Evolutionary conservation across 2,113 vertebrate species (phyloP).

Genomic region (Origma solitaria): DNA sequence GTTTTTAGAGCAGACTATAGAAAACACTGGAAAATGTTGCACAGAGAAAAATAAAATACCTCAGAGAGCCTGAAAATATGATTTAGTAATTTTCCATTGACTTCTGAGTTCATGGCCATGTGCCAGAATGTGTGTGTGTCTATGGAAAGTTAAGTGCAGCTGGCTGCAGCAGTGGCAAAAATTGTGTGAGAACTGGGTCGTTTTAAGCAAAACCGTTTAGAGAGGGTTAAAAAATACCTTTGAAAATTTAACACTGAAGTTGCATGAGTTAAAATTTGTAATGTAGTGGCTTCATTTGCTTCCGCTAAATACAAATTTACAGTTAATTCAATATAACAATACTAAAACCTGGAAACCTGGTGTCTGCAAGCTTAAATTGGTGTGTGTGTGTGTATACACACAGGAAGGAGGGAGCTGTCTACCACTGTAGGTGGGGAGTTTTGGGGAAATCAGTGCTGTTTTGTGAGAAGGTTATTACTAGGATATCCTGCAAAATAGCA

Average conservation of each 20-base stretch:
- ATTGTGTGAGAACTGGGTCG: not conserved
- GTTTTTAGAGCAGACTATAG: not conserved
- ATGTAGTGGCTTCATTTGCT: not conserved
- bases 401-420: not conserved
- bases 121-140: not conserved
- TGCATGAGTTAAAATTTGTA: not conserved
- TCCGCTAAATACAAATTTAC: not conserved
- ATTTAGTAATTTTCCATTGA: conserved; percentile 9
- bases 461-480: not conserved
- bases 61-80: not conserved
- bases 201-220: not conserved
- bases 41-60: not conserved
- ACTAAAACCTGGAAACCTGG: not conserved
- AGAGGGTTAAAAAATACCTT: not conserved
- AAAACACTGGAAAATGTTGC: conserved; percentile 5
- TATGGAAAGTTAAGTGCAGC: not conserved
- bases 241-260: not conserved
- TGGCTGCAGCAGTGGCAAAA: not conserved
- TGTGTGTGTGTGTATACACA: not conserved
- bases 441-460: not conserved
- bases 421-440: not conserved
- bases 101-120: not conserved
- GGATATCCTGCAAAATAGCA: not conserved
- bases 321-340: not conserved
- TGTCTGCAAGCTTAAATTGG: not conserved